Percentiles rank a stretch among this genome's conserved stretches.
phyloP scores from a whole-genome alignment of 2,797 vertebrate genomes.

The Pseudochromis fuscus region DNA sequence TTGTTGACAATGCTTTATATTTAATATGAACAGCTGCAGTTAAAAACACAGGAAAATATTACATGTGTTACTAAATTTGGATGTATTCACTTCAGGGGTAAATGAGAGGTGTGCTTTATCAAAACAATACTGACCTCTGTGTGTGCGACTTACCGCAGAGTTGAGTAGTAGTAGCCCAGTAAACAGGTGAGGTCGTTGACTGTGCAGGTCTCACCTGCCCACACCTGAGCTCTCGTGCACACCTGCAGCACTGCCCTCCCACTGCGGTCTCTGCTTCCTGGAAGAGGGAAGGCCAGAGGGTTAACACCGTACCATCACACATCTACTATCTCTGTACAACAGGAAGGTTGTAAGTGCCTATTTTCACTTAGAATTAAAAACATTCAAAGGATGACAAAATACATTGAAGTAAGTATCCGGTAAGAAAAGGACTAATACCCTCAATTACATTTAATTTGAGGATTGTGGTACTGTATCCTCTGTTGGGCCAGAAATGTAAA shows the following conservation, averaged over 20 bases:
- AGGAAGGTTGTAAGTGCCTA: too few relatives aligned
- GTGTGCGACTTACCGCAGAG: constrained; percentile 83
- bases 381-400: too few relatives aligned
- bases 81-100: background rate
- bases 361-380: too few relatives aligned
- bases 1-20: background rate
- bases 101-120: constrained; percentile 24
- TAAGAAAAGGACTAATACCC: background rate
- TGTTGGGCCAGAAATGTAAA: too few relatives aligned
- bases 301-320: constrained; percentile 20
- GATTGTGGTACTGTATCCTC: background rate
- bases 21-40: too few relatives aligned
- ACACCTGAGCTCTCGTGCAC: constrained; percentile 82
- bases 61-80: background rate
- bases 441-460: background rate
- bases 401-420: too few relatives aligned
- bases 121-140: background rate
- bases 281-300: constrained; percentile 33
- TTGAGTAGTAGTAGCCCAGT: constrained; percentile 85
- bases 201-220: constrained; percentile 79
- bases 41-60: too few relatives aligned
- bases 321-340: background rate
- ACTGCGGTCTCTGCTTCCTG: constrained; percentile 88
- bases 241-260: constrained; percentile 88
- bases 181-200: constrained; percentile 83